phyloP scores from a whole-genome alignment of 2,797 vertebrate genomes.

The Gorsachius magnificus region DNA sequence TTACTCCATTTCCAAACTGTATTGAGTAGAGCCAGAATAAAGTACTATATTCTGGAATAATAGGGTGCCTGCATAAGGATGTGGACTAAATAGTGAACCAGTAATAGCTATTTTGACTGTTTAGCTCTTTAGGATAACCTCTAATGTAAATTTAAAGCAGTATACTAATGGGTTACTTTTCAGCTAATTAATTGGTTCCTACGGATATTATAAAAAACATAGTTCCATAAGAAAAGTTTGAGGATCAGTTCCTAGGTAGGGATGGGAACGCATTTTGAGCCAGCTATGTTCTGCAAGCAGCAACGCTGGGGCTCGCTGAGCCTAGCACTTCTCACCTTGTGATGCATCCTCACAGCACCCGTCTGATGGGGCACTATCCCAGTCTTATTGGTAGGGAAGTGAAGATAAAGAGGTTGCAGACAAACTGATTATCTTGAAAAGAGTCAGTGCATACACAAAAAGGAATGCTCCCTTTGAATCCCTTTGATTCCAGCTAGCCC shows the following conservation, averaged over 20 bases:
- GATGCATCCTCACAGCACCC: not conserved
- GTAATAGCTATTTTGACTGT: not conserved
- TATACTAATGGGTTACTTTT: not conserved
- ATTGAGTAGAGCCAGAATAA: not conserved
- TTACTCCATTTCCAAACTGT: not conserved
- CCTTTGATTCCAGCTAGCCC: not conserved
- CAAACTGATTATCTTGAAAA: not conserved
- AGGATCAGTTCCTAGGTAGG: not conserved
- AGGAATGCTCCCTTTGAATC: not conserved
- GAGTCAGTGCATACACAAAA: not conserved
- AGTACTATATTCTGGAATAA: not conserved
- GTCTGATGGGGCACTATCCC: not conserved
- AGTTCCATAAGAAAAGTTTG: not conserved
- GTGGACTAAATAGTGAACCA: not conserved
- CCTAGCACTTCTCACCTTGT: not conserved
- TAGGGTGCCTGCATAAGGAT: not conserved
- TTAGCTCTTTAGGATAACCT: not conserved
- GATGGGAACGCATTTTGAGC: not conserved
- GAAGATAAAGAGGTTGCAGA: slow-evolving; percentile 34
- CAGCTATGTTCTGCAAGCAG: not conserved
- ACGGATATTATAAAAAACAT: not conserved
- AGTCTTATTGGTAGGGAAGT: not conserved
- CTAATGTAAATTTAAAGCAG: not conserved
- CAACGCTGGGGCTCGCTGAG: accelerated
- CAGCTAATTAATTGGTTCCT: not conserved